Conservation (phyloP, 2,797 vertebrate species). For the Enteromius trimaculatus region DNA sequence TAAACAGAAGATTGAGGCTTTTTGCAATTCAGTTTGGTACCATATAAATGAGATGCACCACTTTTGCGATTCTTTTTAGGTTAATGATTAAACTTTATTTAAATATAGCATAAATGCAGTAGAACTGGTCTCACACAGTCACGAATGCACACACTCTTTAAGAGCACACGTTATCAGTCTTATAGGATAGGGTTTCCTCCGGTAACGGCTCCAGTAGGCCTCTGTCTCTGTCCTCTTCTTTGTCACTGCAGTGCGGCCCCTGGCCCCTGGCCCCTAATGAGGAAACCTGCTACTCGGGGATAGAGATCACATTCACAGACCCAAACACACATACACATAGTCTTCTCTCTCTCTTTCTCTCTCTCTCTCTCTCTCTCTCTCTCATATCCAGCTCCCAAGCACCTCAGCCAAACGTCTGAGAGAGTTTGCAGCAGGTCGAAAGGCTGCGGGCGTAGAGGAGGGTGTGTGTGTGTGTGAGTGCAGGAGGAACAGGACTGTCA, state of each 20-base stretch:
- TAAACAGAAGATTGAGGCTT: neutral
- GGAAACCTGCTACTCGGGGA: constrained; percentile 57
- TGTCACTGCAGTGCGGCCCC: constrained; percentile 53
- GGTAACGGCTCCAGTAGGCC: constrained; percentile 47
- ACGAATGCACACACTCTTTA: neutral
- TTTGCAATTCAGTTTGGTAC: neutral
- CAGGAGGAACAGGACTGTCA: constrained; percentile 54
- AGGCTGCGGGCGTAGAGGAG: constrained; percentile 33
- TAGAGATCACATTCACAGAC: constrained; percentile 60
- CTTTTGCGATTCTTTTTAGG: neutral
- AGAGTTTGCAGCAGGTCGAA: constrained; percentile 58
- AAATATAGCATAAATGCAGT: constrained; percentile 18
- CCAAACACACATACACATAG: constrained; percentile 33
- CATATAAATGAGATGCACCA: neutral
- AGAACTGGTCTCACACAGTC: constrained; percentile 12
- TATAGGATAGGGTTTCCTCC: constrained; percentile 38
- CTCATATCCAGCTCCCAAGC: constrained; percentile 54
- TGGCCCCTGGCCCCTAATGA: constrained; percentile 58
- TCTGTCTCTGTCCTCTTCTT: constrained; percentile 53
- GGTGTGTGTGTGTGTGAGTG: constrained; percentile 27
- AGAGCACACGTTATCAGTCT: constrained; percentile 34
- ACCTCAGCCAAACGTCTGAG: constrained; percentile 51
- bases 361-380: constrained; percentile 33
- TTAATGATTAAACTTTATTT: constrained; percentile 34
- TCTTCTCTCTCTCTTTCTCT: constrained; percentile 44